Evolutionary conservation across 2,113 vertebrate species (phyloP).

Genomic region (Recurvirostra avosetta): DNA sequence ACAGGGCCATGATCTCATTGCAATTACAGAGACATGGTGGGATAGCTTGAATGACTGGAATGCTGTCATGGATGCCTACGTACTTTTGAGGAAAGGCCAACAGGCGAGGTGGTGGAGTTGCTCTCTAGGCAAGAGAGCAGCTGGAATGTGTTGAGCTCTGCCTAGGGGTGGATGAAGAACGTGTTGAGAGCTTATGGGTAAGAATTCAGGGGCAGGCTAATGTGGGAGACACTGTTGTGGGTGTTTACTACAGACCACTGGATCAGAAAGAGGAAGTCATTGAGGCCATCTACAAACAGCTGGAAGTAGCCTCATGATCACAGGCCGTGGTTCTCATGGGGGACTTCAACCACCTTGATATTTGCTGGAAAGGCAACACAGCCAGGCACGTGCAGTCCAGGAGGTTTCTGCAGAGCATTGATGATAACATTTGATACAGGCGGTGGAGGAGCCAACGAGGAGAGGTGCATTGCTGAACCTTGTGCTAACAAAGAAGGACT

Average conservation of each 20-base stretch:
- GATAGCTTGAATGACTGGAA: not conserved
- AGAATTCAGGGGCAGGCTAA: not conserved
- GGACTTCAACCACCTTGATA: not conserved
- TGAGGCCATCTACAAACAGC: not conserved
- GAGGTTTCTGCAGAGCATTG: not conserved
- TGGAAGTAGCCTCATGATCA: not conserved
- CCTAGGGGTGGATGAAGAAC: not conserved
- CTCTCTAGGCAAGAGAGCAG: not conserved
- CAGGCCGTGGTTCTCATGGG: not conserved
- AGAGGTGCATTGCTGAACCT: not conserved
- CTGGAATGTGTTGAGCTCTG: not conserved
- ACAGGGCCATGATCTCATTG: not conserved
- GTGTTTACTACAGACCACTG: not conserved
- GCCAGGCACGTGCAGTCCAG: not conserved
- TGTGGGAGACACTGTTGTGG: not conserved
- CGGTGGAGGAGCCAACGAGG: not conserved
- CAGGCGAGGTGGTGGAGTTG: not conserved
- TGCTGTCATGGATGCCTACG: not conserved
- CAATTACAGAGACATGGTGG: not conserved
- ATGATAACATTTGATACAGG: not conserved
- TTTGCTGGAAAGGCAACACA: not conserved
- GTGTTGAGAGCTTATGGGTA: not conserved
- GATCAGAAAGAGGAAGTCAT: not conserved
- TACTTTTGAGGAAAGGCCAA: not conserved
- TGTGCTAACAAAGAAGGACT: not conserved